phyloP scores from a whole-genome alignment of 1,140 invertebrate species.

The Chironomus tepperi region DNA sequence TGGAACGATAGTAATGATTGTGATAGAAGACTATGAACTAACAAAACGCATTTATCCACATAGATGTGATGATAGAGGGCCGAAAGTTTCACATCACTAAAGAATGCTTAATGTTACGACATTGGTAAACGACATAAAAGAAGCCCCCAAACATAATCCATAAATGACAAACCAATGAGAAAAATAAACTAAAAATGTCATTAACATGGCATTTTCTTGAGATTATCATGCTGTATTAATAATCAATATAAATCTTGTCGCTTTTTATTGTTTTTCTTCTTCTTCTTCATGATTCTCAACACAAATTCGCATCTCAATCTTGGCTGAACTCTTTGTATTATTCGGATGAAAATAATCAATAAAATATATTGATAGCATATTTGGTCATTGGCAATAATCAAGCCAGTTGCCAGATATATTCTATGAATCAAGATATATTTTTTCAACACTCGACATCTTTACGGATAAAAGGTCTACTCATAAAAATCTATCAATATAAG shows the following conservation, averaged over 20 bases:
- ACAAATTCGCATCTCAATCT: background rate
- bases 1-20: background rate
- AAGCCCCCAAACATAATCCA: background rate
- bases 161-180: background rate
- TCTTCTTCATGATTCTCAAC: background rate
- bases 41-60: background rate
- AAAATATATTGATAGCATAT: constrained; percentile 21
- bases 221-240: constrained; percentile 15
- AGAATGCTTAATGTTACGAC: background rate
- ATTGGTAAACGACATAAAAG: background rate
- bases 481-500: background rate
- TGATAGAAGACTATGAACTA: constrained; percentile 4
- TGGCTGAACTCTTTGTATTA: background rate
- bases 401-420: constrained; percentile 21
- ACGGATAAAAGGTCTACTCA: background rate
- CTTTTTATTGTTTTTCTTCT: constrained; percentile 5
- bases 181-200: constrained; percentile 9
- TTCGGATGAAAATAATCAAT: background rate
- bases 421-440: constrained; percentile 18
- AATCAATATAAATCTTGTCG: constrained; percentile 19
- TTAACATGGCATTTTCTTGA: constrained; percentile 18
- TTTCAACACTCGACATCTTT: background rate
- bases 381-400: constrained; percentile 22
- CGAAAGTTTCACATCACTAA: constrained; percentile 4
- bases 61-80: background rate